Evolutionary conservation across 2,888 invertebrate genomes (phyloP).

Genomic region (Cataglyphis cursor): DNA sequence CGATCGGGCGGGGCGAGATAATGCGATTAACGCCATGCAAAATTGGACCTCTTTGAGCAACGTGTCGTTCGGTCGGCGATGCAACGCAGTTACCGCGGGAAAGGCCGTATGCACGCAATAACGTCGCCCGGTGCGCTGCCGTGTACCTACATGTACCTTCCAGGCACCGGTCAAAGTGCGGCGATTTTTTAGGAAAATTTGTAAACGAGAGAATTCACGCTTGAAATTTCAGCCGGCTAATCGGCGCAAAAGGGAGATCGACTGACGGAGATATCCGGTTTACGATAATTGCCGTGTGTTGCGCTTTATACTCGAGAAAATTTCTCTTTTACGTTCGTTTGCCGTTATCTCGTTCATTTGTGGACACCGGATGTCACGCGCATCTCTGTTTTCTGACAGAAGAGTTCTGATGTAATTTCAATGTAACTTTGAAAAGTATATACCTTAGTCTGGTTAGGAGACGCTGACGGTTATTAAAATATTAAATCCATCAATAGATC

Average conservation of each 20-base stretch:
- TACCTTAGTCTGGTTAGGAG: background rate
- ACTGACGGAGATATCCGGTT: conserved; percentile 55
- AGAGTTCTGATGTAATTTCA: background rate
- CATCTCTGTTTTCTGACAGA: background rate
- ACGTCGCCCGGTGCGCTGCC: conserved; percentile 66
- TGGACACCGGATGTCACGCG: conserved; percentile 4
- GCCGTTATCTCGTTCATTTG: conserved; percentile 52
- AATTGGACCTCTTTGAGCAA: conserved; percentile 83
- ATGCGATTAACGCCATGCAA: conserved; percentile 81
- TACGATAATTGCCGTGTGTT: conserved; percentile 53
- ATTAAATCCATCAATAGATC: background rate
- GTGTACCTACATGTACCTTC: conserved; percentile 56
- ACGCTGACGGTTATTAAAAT: conserved; percentile 14
- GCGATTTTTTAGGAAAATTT: conserved; percentile 74
- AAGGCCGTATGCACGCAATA: conserved; percentile 75
- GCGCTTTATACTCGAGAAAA: conserved; percentile 47
- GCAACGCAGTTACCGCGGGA: conserved; percentile 77
- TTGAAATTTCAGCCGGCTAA: conserved; percentile 54
- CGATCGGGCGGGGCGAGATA: conserved; percentile 75
- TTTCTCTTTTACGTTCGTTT: conserved; percentile 33
- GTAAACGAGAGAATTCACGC: conserved; percentile 71
- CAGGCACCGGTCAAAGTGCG: conserved; percentile 65
- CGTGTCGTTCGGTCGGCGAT: conserved; percentile 77
- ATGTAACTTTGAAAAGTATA: background rate
- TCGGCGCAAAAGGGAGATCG: conserved; percentile 44